A percentile compares a stretch with the other conserved stretches of the same genome.
These are phyloP conservation scores for Taenioides sp. DNA, from an alignment of 2,797 vertebrate species.

Conservation along the genomic window DNA sequence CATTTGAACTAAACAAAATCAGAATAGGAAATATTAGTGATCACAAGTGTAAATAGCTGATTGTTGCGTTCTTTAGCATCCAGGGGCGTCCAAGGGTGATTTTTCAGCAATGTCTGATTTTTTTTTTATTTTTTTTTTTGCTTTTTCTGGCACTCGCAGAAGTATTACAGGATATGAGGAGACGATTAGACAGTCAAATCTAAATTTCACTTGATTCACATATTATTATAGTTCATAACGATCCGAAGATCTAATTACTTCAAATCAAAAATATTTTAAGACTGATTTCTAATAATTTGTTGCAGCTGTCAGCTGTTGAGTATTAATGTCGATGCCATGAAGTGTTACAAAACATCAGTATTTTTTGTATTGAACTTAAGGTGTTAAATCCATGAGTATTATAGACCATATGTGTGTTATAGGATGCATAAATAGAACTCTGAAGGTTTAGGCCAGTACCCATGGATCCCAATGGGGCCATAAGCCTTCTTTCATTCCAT, in stretches of 20 bases:
- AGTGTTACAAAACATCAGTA: slow-evolving; percentile 55
- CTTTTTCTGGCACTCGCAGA: background rate
- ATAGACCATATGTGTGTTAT: slow-evolving; percentile 50
- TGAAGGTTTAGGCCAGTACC: slow-evolving; percentile 59
- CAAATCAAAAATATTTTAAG: slow-evolving; percentile 43
- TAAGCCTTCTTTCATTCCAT: slow-evolving; percentile 54
- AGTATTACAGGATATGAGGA: slow-evolving; percentile 27
- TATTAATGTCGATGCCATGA: slow-evolving; percentile 23
- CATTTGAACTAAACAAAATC: slow-evolving; percentile 72
- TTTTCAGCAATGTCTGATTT: slow-evolving; percentile 49
- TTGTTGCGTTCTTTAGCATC: slow-evolving; percentile 81
- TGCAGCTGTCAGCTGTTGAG: slow-evolving; percentile 23
- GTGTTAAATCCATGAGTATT: slow-evolving; percentile 48
- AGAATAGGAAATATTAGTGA: slow-evolving; percentile 84
- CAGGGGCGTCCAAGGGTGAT: slow-evolving; percentile 58
- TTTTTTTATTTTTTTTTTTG: background rate
- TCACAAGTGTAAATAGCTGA: slow-evolving; percentile 92
- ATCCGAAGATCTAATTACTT: slow-evolving; percentile 36
- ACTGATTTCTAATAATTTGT: slow-evolving; percentile 24
- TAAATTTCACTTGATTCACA: background rate
- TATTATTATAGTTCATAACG: background rate
- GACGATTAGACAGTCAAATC: slow-evolving; percentile 34
- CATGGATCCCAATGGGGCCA: slow-evolving; percentile 51
- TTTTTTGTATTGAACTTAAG: slow-evolving; percentile 50
- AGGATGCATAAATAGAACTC: slow-evolving; percentile 34